phyloP scores from a whole-genome alignment of 1,140 invertebrate species.

The Drosophila elegans region DNA sequence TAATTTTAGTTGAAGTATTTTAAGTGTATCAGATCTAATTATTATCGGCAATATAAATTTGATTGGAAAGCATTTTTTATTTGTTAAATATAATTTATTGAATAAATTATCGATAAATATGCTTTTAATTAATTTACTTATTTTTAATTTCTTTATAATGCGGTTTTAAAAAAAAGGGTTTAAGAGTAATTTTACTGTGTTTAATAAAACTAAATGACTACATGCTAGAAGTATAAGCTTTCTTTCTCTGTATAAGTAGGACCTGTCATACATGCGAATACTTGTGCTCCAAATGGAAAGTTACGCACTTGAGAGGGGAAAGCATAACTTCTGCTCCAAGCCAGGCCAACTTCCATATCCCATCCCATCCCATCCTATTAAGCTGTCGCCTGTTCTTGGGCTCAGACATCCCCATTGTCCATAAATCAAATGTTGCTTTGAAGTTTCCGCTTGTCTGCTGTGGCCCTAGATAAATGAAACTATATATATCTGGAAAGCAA shows the following conservation, averaged over 20 bases:
- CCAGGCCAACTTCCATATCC: not conserved
- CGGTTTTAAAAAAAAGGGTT: no score
- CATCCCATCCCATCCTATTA: slow-evolving; percentile 3
- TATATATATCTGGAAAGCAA: slow-evolving; percentile 46
- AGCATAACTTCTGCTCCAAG: slow-evolving; percentile 73
- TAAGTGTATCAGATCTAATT: no score
- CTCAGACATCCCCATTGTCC: slow-evolving; percentile 52
- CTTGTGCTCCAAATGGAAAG: slow-evolving; percentile 57
- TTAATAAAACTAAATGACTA: no score
- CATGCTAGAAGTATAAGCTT: not conserved
- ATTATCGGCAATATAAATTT: no score
- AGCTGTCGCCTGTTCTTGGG: slow-evolving; percentile 5
- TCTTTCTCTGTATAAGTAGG: slow-evolving; percentile 12
- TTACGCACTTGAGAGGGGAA: slow-evolving; percentile 52
- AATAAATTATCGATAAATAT: no score
- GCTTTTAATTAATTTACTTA: not conserved
- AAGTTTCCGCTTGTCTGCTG: slow-evolving; percentile 54
- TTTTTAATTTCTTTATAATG: no score
- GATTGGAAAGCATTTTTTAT: no score
- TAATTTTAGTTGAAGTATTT: no score
- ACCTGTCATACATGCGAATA: slow-evolving; percentile 43
- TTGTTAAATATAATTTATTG: not conserved
- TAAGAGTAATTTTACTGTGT: no score
- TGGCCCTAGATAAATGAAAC: slow-evolving; percentile 67
- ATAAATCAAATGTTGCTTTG: slow-evolving; percentile 81